Base-by-base conservation (phyloP, 2,888 invertebrate species). In the Hypercompe scribonia region DNA sequence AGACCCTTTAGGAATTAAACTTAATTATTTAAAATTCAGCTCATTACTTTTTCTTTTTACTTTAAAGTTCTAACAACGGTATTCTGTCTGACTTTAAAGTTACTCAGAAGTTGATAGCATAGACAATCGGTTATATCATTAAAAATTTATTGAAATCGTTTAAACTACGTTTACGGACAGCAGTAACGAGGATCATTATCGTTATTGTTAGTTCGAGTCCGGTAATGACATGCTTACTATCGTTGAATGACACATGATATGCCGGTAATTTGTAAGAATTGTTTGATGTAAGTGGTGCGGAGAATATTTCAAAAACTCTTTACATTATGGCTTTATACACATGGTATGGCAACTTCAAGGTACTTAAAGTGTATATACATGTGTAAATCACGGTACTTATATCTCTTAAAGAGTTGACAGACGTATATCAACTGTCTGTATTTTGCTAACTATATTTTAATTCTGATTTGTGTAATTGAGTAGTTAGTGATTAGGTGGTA, bases 111-210 rank as follows among this genome's bases (percentile, higher is more conserved):
- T 80, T 70, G 31, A 73, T 36, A 67, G 63, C 63, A 72, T 42
- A 77, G 74, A 84, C 78, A 84, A 65, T 72, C 50, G 33, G 73
- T 70, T 58, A 67, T 72, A 72, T 65, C n/a, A 75, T 84, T 72
- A 83, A 79, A 76, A 80, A 84, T 81, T 74, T 72, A 84, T 83
- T 76, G 31, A 58, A 74, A 34, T 68, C 85, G 83, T 83, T 84
- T 84, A 84, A 83, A 84, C 80, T 64, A 70, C 74, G 72, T 80
- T 82, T 83, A 82, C 79, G 71, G 76, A 69, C 68, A 58, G 34
- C 77, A 74, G 81, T 85, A 84, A 82, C 83, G 80, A 73, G 75
- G 65, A 83, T 78, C 81, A 84, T 86, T 86, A 86, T 75, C 71
- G 66, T 77, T 76, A 80, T 84, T 83, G 76, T 77, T 73, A 78